Percentiles rank a stretch among this genome's conserved stretches.
phyloP scores from a whole-genome alignment of 2,888 invertebrate species.

The Vanessa cardui region DNA sequence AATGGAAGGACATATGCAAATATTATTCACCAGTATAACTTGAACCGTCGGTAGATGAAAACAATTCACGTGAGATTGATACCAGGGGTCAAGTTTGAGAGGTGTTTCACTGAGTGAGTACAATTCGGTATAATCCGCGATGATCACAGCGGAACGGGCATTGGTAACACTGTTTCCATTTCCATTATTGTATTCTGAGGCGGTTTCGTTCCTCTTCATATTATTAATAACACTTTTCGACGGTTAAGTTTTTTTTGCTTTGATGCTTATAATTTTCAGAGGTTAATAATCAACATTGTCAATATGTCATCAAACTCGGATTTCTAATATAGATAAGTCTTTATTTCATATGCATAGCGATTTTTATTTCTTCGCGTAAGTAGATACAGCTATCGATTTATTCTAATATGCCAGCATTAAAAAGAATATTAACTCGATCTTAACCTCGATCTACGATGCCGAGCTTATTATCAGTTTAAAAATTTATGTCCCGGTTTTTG shows the following conservation, averaged over 20 bases:
- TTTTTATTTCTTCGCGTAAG: too few relatives aligned
- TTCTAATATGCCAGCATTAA: too few relatives aligned
- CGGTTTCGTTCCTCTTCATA: neutral
- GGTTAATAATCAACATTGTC: too few relatives aligned
- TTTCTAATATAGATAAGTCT: too few relatives aligned
- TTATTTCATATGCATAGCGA: too few relatives aligned
- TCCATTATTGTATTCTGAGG: conserved; percentile 49
- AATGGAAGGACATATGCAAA: conserved; percentile 68
- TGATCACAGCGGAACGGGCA: conserved; percentile 74
- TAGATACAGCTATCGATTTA: too few relatives aligned
- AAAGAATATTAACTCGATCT: too few relatives aligned
- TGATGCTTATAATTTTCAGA: too few relatives aligned
- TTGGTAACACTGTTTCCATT: conserved; percentile 57
- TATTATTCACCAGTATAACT: conserved; percentile 50
- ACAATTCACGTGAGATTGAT: conserved; percentile 36
- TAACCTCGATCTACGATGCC: too few relatives aligned
- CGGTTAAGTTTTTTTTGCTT: neutral
- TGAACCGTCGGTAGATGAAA: conserved; percentile 46
- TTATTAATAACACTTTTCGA: neutral
- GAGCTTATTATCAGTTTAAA: too few relatives aligned
- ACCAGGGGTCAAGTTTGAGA: conserved; percentile 40
- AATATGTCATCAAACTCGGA: too few relatives aligned
- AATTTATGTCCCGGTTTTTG: too few relatives aligned
- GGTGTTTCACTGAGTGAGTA: conserved; percentile 63
- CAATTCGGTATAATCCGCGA: conserved; percentile 71